Conservation (phyloP, 2,888 invertebrate species). For the Ophion slaviceki region DNA sequence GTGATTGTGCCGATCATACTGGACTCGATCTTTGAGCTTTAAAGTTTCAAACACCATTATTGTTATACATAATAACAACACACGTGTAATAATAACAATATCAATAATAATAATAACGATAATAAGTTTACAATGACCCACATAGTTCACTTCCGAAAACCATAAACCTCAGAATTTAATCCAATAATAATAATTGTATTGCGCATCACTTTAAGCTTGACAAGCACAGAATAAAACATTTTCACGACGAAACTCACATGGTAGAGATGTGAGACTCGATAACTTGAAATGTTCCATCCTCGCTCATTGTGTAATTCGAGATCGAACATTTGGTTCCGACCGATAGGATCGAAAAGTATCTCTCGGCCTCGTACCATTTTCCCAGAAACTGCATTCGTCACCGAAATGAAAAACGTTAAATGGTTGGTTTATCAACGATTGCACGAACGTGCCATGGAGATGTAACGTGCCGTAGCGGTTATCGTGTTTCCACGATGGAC, state of each 20-base stretch:
- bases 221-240: constrained; percentile 11
- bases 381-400: constrained; percentile 88
- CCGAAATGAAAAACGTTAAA: constrained; percentile 8
- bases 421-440: background rate
- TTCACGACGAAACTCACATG: constrained; percentile 80
- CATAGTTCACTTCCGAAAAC: no score
- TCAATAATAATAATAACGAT: background rate
- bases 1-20: constrained; percentile 86
- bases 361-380: constrained; percentile 91
- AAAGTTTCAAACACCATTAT: background rate
- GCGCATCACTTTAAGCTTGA: background rate
- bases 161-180: background rate
- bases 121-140: no score
- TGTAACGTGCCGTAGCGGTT: background rate
- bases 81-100: background rate
- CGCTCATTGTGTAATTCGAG: constrained; percentile 86
- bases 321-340: constrained; percentile 91
- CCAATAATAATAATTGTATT: background rate
- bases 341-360: constrained; percentile 91
- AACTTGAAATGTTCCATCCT: constrained; percentile 83
- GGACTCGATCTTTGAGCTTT: constrained; percentile 85
- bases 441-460: constrained; percentile 20
- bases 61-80: no score
- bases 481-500: background rate
- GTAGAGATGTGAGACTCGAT: constrained; percentile 84